phyloP scores from a whole-genome alignment of 1,140 invertebrate genomes.

The Plectus sambesii region DNA sequence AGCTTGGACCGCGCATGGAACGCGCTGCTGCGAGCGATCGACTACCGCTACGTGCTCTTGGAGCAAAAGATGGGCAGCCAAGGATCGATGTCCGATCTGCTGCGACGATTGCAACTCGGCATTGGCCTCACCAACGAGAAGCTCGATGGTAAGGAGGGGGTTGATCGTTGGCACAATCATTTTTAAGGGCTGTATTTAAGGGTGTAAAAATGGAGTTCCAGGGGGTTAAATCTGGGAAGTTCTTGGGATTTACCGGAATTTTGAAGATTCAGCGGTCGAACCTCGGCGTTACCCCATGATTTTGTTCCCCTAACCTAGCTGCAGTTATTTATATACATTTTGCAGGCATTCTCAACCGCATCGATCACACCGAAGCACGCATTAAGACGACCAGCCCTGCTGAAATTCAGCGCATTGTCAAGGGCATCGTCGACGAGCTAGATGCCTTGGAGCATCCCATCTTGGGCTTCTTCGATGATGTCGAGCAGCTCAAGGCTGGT shows the following conservation, averaged over 20 bases:
- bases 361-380: slow-evolving; percentile 33
- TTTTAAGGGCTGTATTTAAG: no score
- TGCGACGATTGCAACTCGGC: slow-evolving; percentile 31
- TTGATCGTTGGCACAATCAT: no score
- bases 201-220: no score
- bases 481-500: slow-evolving; percentile 73
- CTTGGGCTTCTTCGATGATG: slow-evolving; percentile 77
- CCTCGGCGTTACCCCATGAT: no score
- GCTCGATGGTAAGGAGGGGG: no score
- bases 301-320: no score
- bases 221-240: no score
- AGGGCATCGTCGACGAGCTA: slow-evolving; percentile 76
- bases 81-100: slow-evolving; percentile 33
- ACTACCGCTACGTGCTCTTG: slow-evolving; percentile 18
- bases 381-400: slow-evolving; percentile 23
- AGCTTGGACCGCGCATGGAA: slow-evolving; percentile 80
- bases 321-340: no score
- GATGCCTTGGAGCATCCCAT: slow-evolving; percentile 72
- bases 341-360: slow-evolving; percentile 34
- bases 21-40: slow-evolving; percentile 59
- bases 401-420: slow-evolving; percentile 30
- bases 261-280: no score
- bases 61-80: slow-evolving; percentile 13
- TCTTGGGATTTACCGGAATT: no score
- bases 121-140: slow-evolving; percentile 44